Evolutionary conservation across 2,888 invertebrate species (phyloP).

Genomic region (Antheraea yamamai): DNA sequence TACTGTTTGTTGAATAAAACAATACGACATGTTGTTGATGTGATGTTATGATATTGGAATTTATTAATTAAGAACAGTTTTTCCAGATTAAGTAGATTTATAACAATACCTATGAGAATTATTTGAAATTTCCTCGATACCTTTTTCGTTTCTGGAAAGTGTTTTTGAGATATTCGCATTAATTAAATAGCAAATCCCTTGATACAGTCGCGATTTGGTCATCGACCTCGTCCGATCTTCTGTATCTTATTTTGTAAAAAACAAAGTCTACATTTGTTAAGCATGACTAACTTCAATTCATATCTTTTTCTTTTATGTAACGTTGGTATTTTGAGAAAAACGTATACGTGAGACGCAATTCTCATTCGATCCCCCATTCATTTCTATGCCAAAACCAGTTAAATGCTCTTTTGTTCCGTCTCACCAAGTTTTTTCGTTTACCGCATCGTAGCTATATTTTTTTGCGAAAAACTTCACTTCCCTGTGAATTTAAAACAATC

Average conservation of each 20-base stretch:
- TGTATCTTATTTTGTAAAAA: constrained; percentile 38
- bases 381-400: constrained; percentile 13
- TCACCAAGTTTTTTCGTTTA: constrained; percentile 36
- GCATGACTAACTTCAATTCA: not conserved
- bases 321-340: not conserved
- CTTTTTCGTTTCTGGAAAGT: constrained; percentile 28
- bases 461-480: constrained; percentile 41
- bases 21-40: too few relatives aligned
- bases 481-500: constrained; percentile 47
- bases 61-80: not conserved
- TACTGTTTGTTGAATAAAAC: not conserved
- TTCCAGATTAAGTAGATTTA: not conserved
- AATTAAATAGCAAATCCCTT: constrained; percentile 61
- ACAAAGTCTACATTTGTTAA: constrained; percentile 19
- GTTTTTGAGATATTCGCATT: constrained; percentile 56
- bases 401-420: constrained; percentile 48
- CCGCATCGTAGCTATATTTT: constrained; percentile 25
- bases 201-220: constrained; percentile 65
- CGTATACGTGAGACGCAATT: not conserved
- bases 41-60: not conserved
- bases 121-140: constrained; percentile 3
- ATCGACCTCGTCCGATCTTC: constrained; percentile 67
- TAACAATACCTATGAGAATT: not conserved
- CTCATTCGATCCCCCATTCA: not conserved
- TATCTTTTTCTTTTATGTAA: not conserved